Percentiles rank a stretch among this genome's conserved stretches.
Evolutionary conservation across 2,113 vertebrate species (phyloP).

Genomic region (Speoplatyrhinus poulsoni): DNA sequence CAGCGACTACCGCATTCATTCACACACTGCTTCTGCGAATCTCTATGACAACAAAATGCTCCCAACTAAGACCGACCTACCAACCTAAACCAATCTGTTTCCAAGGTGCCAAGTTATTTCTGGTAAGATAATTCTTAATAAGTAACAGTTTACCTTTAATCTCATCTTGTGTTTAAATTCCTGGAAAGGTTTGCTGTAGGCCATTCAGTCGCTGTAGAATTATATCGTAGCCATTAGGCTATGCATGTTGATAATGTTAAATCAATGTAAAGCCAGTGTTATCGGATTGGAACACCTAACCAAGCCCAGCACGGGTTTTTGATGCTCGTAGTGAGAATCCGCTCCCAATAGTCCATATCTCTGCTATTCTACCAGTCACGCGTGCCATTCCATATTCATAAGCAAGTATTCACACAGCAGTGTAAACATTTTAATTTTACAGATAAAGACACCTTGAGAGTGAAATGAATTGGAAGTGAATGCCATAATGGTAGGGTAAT

Average conservation of each 20-base stretch:
- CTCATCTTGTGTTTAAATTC: too few species aligned
- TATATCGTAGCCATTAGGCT: too few species aligned
- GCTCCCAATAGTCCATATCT: too few species aligned
- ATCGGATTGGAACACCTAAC: too few species aligned
- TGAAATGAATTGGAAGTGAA: not conserved
- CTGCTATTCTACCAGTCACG: too few species aligned
- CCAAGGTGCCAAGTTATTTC: slow-evolving; percentile 40
- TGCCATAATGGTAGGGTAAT: slow-evolving; percentile 38
- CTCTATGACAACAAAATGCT: slow-evolving; percentile 50
- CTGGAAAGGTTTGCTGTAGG: not conserved
- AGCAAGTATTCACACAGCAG: not conserved
- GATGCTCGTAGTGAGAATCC: too few species aligned
- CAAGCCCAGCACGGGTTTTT: too few species aligned
- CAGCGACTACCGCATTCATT: slow-evolving; percentile 21
- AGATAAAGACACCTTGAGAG: slow-evolving; percentile 15
- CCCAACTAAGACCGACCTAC: slow-evolving; percentile 47
- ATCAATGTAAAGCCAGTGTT: too few species aligned
- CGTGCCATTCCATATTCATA: not conserved
- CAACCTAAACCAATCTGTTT: slow-evolving; percentile 16
- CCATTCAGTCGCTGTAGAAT: not conserved
- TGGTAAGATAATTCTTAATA: slow-evolving; percentile 41
- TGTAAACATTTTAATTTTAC: slow-evolving; percentile 17
- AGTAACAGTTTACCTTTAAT: too few species aligned
- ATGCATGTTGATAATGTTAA: too few species aligned
- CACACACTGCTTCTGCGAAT: slow-evolving; percentile 16